Evolutionary conservation across 2,113 vertebrate species (phyloP), one percentile per base, ranked within the genome.

Genomic region (Pedionomus torquatus): DNA sequence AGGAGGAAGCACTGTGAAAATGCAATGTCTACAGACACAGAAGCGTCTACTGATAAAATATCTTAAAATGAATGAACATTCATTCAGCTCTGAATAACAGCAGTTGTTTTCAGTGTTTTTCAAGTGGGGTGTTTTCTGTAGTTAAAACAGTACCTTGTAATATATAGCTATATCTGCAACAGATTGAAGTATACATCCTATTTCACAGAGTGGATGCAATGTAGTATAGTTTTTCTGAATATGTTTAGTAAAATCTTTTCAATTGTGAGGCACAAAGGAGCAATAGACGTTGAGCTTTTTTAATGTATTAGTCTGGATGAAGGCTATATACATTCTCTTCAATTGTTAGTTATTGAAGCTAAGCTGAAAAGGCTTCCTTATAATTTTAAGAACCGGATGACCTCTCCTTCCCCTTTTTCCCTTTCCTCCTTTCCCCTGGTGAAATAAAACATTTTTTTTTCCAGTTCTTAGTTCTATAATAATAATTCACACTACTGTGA

Each of bases 381-480:
- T 60, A 1, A 18, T 76, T 82, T 83, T 46, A n/a, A 69, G 21
- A 66, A 8, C 1, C 10, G 30, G 14, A 9, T 55, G 5, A 70
- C 9, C 3, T 54, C 2, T 49, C 20, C 23, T 5, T 14, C 17
- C 19, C 25, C 11, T 15, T 4, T 7, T 0, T 19, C 21, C 5
- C 9, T 25, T 3, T 33, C 8, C 18, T 14, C 6, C 0, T 0
- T 72, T 66, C n/a, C 15, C 37, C 4, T 0, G 1, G 2, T 74
- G 41, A 79, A 51, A 51, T 46, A 41, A 78, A 78, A 35, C 2
- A 6, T 23, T 2, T 2, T 41, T 83, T 83, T 79, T 84, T 33
- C 17, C n/a, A 17, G 16, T 30, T 88, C 37, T 84, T 10, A 58
- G 10, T 21, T 75, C 9, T 37, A 39, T 81, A 46, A 17, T 20